These are phyloP conservation scores for Agonopterix arenella DNA, from an alignment of 2,888 invertebrate species.

Conservation along the genomic window DNA sequence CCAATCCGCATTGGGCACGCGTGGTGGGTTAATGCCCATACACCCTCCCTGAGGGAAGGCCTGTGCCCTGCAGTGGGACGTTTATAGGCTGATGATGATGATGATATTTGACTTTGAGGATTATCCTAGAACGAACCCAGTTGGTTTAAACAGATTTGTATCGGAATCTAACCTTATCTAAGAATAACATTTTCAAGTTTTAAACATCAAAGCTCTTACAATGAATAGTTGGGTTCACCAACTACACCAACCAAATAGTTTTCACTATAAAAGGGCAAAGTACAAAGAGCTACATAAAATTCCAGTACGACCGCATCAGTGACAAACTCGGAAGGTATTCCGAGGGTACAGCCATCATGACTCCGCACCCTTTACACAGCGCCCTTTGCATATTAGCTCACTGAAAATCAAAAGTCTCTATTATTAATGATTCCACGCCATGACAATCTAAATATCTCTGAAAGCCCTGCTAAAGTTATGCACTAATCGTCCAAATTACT, in stretches of 20 bases:
- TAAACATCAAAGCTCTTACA: conserved; percentile 52
- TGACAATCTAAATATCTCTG: conserved; percentile 73
- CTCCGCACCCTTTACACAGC: conserved; percentile 59
- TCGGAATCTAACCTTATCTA: too few relatives aligned
- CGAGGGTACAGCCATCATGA: conserved; percentile 58
- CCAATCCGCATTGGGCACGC: too few relatives aligned
- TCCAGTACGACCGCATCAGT: conserved; percentile 66
- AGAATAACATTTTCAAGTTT: conserved; percentile 5
- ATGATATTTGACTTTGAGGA: too few relatives aligned
- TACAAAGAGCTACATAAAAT: conserved; percentile 75
- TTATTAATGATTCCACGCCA: conserved; percentile 71
- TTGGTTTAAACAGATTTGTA: too few relatives aligned
- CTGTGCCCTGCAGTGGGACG: too few relatives aligned
- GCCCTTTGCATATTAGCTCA: conserved; percentile 70
- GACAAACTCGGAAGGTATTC: conserved; percentile 71
- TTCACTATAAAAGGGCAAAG: conserved; percentile 60
- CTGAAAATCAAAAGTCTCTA: conserved; percentile 73
- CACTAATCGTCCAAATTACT: conserved; percentile 57
- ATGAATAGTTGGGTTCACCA: conserved; percentile 58
- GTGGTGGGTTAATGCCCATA: too few relatives aligned
- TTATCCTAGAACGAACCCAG: too few relatives aligned
- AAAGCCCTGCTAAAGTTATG: conserved; percentile 45
- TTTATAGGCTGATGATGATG: too few relatives aligned
- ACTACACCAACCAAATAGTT: conserved; percentile 68
- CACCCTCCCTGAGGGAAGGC: too few relatives aligned